A percentile compares a stretch with the other conserved stretches of the same genome.
These are phyloP conservation scores for Platorchestia sp. DNA, from an alignment of 1,140 invertebrate species.

Conservation along the genomic window DNA sequence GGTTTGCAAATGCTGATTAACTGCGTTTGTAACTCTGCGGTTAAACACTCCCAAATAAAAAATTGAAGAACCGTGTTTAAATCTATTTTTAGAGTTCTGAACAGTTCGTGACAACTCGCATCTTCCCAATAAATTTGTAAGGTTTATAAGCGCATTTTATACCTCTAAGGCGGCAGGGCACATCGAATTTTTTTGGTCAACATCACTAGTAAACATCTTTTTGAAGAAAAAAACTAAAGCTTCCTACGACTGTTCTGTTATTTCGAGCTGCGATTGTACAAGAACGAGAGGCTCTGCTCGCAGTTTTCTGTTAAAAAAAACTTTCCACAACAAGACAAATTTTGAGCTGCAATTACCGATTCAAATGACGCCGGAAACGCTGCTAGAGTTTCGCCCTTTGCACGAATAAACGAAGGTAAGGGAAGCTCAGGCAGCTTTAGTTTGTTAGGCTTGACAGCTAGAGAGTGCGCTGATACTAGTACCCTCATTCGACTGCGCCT, in stretches of 20 bases:
- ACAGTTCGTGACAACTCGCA: neutral
- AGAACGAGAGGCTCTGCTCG: neutral
- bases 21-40: neutral
- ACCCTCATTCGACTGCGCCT: too few relatives aligned
- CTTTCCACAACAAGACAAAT: neutral
- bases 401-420: too few relatives aligned
- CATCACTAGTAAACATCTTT: neutral
- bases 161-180: neutral
- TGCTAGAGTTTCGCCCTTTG: too few relatives aligned
- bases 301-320: neutral
- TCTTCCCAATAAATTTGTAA: too few relatives aligned
- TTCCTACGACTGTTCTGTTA: neutral
- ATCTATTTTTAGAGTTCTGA: neutral
- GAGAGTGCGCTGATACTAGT: too few relatives aligned
- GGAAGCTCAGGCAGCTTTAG: too few relatives aligned
- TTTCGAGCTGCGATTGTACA: neutral
- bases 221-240: too few relatives aligned
- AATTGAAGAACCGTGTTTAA: neutral
- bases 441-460: too few relatives aligned
- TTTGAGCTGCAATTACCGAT: too few relatives aligned
- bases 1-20: conserved; percentile 5
- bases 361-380: too few relatives aligned
- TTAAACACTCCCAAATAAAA: neutral
- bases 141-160: too few relatives aligned
- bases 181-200: neutral